Base-by-base conservation (phyloP, 2,888 invertebrate genomes). In the Meiosimyza platycephala region DNA sequence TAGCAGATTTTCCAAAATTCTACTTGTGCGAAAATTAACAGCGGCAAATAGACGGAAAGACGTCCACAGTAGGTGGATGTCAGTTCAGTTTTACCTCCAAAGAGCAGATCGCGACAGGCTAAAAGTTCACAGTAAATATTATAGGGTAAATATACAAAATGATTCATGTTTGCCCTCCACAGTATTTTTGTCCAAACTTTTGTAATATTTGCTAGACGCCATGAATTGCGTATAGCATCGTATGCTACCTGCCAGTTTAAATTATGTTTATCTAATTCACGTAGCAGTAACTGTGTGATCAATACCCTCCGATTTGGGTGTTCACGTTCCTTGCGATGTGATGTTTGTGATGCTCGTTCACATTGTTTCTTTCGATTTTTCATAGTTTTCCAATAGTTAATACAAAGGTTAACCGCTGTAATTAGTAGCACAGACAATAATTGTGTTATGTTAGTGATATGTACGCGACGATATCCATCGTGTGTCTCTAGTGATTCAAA, bases 401-500 rank as follows among this genome's bases (percentile, higher is more conserved):
- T 90, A 0, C 90, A 77, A 0, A 91, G 90, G 62, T 92, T 91
- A 0, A 93, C 90, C 1, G 90, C 81, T 5, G 92, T 90, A 79
- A 94, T 92, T 2, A 93, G 79, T 0, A 90, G 80, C 57, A 94
- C 88, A 0, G 93, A 92, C 1, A 90, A 82, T 40, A 92, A 76
- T 72, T 87, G 84, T 28, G 81, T 84, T 12, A 86, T 67, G 74
- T 83, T 84, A 4, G 80, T 80, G 60, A 83, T 84, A 73, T 76
- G 81, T 18, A 80, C 77, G 28, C 74, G 79, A n/a, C 74, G 68
- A 75, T 79, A 72, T 7, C 83, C 85, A 66, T 87, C 87, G 0
- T 93, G 92, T 72, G 92, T 91, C 83, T 94, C 94, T 6, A 92
- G 87, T 0, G 94, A 94, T 83, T 95, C 95, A 77, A 93, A 93